A percentile compares a stretch with the other conserved stretches of the same genome.
phyloP scores from a whole-genome alignment of 2,888 invertebrate genomes.

The Megalurothrips usitatus region DNA sequence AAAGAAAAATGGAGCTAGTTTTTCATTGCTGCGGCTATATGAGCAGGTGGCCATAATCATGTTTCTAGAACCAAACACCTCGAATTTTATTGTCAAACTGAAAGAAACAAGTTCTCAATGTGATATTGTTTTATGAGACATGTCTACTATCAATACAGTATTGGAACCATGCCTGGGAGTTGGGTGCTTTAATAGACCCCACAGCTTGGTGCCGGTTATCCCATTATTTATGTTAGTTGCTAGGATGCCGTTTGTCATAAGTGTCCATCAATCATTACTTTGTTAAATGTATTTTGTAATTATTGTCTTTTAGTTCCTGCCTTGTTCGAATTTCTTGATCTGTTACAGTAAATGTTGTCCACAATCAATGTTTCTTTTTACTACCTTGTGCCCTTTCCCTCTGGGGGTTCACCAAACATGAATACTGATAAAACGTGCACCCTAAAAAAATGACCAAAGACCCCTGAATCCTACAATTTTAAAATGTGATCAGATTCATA shows the following conservation, averaged over 20 bases:
- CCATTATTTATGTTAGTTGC: constrained; percentile 1
- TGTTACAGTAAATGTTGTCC: constrained; percentile 2
- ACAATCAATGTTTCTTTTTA: background rate
- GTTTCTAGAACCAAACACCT: too few species aligned
- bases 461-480: too few species aligned
- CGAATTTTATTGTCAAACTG: background rate
- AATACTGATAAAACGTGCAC: too few species aligned
- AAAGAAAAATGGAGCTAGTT: too few species aligned
- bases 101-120: background rate
- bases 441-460: too few species aligned
- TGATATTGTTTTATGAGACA: constrained; percentile 1
- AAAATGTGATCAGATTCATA: too few species aligned
- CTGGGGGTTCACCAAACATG: too few species aligned
- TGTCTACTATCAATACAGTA: background rate
- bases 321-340: background rate
- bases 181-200: background rate
- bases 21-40: too few species aligned
- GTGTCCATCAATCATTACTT: background rate
- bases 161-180: background rate
- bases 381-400: background rate
- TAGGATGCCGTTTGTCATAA: background rate
- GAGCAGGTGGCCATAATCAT: too few species aligned
- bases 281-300: background rate
- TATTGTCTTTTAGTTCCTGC: background rate
- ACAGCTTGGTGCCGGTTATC: background rate